A percentile compares a stretch with the other conserved stretches of the same genome.
Conservation (phyloP, 2,888 invertebrate genomes). For the Amaurobius ferox region DNA sequence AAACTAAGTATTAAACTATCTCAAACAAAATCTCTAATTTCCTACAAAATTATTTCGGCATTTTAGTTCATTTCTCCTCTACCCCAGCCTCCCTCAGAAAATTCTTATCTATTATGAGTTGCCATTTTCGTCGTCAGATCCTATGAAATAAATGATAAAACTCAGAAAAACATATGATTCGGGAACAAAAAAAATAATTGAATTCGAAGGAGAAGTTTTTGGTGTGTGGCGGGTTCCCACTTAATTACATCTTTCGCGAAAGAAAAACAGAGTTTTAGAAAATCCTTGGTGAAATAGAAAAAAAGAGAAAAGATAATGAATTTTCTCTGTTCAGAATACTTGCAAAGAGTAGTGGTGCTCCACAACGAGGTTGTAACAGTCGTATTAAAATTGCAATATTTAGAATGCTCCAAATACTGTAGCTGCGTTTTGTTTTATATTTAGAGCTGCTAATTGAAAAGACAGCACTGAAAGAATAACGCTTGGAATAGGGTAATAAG, state of each 20-base stretch:
- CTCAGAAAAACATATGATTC: not conserved
- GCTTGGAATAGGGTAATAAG: no score
- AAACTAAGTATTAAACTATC: no score
- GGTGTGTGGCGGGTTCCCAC: not conserved
- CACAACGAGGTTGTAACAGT: not conserved
- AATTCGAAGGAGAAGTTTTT: conserved; percentile 7
- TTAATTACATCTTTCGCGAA: not conserved
- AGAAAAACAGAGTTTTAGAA: not conserved
- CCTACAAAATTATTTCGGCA: no score
- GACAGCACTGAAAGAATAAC: no score
- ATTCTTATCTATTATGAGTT: no score
- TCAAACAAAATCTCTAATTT: no score
- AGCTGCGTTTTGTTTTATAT: not conserved
- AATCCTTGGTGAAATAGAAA: not conserved
- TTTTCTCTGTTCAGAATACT: not conserved
- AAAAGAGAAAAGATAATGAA: not conserved
- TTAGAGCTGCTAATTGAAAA: not conserved
- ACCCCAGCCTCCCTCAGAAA: no score
- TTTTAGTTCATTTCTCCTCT: no score
- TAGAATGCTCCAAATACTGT: not conserved
- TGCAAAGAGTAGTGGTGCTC: not conserved
- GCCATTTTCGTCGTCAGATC: no score
- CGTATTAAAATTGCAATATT: not conserved
- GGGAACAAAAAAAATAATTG: conserved; percentile 1
- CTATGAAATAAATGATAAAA: no score